Evolutionary conservation across 2,113 vertebrate genomes (phyloP).

Genomic region (Pardalotus punctatus): DNA sequence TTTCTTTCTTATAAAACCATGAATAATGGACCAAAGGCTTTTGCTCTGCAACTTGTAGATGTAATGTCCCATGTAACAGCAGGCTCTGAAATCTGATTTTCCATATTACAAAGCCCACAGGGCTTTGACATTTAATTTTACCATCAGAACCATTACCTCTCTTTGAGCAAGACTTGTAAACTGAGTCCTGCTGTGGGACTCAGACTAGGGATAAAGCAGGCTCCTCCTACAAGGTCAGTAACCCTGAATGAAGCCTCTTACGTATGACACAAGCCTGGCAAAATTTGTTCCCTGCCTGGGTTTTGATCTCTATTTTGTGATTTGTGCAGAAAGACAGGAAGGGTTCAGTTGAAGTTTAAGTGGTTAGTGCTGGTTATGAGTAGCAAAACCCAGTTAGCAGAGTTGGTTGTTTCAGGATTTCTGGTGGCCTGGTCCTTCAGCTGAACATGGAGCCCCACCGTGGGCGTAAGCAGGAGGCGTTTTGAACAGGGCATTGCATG

Average conservation of each 20-base stretch:
- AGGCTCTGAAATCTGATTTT: background rate
- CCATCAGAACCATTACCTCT: background rate
- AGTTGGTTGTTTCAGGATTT: background rate
- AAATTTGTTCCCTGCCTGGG: background rate
- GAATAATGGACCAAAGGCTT: background rate
- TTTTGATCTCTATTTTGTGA: background rate
- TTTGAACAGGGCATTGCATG: background rate
- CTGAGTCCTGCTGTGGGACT: background rate
- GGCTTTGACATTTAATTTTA: background rate
- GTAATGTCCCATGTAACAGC: background rate
- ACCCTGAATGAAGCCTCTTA: background rate
- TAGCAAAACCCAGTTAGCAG: fast-evolving
- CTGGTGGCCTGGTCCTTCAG: background rate
- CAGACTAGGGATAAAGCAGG: background rate
- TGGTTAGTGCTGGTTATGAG: background rate
- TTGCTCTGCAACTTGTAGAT: background rate
- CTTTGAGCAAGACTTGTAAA: background rate
- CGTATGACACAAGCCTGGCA: background rate
- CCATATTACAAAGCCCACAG: background rate
- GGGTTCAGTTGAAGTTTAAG: background rate
- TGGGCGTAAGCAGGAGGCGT: background rate
- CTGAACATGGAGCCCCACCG: fast-evolving
- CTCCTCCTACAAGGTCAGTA: background rate
- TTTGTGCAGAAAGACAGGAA: background rate
- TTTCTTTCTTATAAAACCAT: background rate